Percentiles rank a stretch among this genome's conserved stretches.
Evolutionary conservation across 1,140 invertebrate genomes (phyloP).

Genomic region (Leptinotarsa lineolata): DNA sequence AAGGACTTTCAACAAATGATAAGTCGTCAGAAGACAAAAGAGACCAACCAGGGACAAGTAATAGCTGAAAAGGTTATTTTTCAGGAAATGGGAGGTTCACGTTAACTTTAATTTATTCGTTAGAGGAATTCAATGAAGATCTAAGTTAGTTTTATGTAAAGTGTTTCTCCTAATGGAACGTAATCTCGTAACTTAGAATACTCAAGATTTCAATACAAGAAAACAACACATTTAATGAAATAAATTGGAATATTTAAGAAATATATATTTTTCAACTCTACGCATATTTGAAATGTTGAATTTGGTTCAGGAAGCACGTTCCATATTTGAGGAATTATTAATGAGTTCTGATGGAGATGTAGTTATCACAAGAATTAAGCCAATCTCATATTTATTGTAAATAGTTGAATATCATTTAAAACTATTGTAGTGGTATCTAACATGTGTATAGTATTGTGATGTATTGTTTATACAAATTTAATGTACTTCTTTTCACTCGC

Average conservation of each 20-base stretch:
- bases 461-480: no score
- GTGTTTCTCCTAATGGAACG: constrained; percentile 3
- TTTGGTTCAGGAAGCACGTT: background rate
- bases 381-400: no score
- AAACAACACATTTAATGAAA: background rate
- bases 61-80: constrained; percentile 17
- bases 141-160: background rate
- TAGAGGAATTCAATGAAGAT: background rate
- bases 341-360: no score
- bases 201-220: background rate
- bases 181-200: constrained; percentile 15
- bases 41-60: constrained; percentile 18
- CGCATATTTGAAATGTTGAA: background rate
- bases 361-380: no score
- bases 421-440: no score
- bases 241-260: background rate
- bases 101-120: background rate
- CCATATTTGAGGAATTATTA: background rate
- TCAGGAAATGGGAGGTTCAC: background rate
- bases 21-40: constrained; percentile 6
- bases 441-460: no score
- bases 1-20: constrained; percentile 65
- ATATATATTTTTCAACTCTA: background rate
- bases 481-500: no score
- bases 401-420: no score